Conservation (phyloP, 2,113 vertebrate species). For the Heterotilapia buettikoferi region DNA sequence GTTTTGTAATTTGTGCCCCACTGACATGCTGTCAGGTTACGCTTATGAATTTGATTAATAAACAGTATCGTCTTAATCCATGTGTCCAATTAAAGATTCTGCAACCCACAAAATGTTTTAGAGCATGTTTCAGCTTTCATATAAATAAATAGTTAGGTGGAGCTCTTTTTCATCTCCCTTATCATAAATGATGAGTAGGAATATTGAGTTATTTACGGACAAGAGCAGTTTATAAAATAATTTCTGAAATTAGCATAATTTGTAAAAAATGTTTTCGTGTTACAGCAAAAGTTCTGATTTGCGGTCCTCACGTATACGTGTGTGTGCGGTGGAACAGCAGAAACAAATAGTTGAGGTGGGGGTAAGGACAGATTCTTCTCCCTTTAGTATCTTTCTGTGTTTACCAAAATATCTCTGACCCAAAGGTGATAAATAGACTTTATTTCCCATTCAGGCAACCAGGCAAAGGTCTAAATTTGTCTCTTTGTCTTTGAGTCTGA, state of each 20-base stretch:
- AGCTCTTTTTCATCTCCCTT: background rate
- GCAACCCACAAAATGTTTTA: background rate
- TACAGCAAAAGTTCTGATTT: background rate
- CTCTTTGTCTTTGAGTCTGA: slow-evolving; percentile 51
- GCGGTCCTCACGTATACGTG: accelerated
- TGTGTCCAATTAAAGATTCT: background rate
- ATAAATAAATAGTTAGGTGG: background rate
- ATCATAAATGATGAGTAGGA: background rate
- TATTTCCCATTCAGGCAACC: slow-evolving; percentile 6
- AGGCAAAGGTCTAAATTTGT: slow-evolving; percentile 49
- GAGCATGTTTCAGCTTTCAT: background rate
- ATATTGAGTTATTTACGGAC: background rate
- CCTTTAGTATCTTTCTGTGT: background rate
- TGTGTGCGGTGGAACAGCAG: background rate
- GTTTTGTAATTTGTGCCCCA: background rate
- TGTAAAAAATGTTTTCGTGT: background rate
- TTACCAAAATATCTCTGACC: slow-evolving; percentile 21
- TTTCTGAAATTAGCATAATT: background rate
- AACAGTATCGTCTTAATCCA: background rate
- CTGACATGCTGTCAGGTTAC: background rate
- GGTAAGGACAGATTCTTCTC: background rate
- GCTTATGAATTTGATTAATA: background rate
- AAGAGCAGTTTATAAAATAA: background rate
- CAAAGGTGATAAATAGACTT: slow-evolving; percentile 19
- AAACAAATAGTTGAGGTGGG: background rate